Conservation (phyloP, 2,888 invertebrate species). For the Artemia sinica region DNA sequence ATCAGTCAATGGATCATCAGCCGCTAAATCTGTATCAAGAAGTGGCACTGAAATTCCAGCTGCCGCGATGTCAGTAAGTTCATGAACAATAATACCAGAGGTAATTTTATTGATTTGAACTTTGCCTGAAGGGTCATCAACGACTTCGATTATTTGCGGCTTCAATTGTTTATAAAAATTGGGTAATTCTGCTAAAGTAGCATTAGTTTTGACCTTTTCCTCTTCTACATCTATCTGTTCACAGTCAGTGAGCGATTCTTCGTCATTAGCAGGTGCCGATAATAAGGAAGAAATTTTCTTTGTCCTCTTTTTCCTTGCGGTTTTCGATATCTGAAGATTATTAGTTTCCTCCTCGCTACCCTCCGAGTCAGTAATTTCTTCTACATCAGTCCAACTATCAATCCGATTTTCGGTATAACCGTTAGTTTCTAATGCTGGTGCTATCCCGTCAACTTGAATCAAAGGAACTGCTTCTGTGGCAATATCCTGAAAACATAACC, state of each 20-base stretch:
- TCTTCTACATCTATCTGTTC: constrained; percentile 22
- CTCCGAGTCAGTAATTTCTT: constrained; percentile 19
- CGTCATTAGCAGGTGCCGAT: constrained; percentile 20
- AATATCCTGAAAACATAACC: not conserved
- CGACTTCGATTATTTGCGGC: constrained; percentile 24
- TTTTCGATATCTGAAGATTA: not conserved
- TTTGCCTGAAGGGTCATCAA: constrained; percentile 20
- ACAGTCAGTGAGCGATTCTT: constrained; percentile 23
- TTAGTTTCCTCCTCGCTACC: constrained; percentile 15
- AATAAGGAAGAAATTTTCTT: constrained; percentile 11
- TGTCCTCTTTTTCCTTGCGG: constrained; percentile 18
- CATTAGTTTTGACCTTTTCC: constrained; percentile 21
- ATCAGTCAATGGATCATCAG: constrained; percentile 18
- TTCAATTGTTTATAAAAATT: constrained; percentile 22
- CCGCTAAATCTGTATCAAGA: constrained; percentile 12
- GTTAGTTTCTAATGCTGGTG: not conserved
- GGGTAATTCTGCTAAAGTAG: constrained; percentile 18
- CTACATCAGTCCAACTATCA: constrained; percentile 18
- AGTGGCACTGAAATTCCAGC: constrained; percentile 11
- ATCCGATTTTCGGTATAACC: not conserved
- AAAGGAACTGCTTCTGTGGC: constrained; percentile 1
- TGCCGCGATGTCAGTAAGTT: not conserved
- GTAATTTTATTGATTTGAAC: constrained; percentile 19
- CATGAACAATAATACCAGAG: constrained; percentile 16
- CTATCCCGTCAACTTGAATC: constrained; percentile 11